phyloP scores from a whole-genome alignment of 2,888 invertebrate species.

The Troides oblongomaculatus region DNA sequence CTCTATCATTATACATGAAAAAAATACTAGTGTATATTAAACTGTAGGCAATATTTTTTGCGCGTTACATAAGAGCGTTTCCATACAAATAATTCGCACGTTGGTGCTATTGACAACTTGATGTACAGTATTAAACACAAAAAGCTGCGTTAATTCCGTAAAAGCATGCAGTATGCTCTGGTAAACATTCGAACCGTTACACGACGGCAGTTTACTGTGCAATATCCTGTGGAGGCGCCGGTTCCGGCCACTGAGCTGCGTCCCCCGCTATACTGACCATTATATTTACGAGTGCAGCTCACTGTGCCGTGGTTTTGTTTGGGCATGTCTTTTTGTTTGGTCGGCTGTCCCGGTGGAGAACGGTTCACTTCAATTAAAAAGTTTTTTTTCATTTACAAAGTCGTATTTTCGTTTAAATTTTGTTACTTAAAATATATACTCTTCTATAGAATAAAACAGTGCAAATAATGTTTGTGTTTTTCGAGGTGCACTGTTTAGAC shows the following conservation, averaged over 20 bases:
- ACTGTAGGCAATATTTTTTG: not conserved
- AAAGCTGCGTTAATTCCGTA: slow-evolving; percentile 27
- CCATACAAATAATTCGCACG: not conserved
- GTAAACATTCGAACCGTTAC: slow-evolving; percentile 37
- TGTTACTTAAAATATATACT: not conserved
- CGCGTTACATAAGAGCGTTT: not conserved
- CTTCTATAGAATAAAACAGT: too few relatives aligned
- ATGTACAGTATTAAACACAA: slow-evolving; percentile 19
- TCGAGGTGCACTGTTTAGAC: too few relatives aligned
- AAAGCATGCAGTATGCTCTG: slow-evolving; percentile 31
- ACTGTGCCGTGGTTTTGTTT: slow-evolving; percentile 33
- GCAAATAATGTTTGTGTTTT: too few relatives aligned
- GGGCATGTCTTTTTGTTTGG: slow-evolving; percentile 20
- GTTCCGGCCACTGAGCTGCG: slow-evolving; percentile 50
- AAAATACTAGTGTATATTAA: too few relatives aligned
- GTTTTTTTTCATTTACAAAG: slow-evolving; percentile 5
- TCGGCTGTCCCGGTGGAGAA: slow-evolving; percentile 14
- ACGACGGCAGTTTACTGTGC: slow-evolving; percentile 54
- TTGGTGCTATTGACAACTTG: slow-evolving; percentile 5
- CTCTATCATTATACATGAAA: too few relatives aligned
- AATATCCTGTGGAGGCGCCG: slow-evolving; percentile 61
- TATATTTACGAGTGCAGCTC: slow-evolving; percentile 40
- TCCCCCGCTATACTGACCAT: slow-evolving; percentile 41
- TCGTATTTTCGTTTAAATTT: not conserved
- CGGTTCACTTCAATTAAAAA: slow-evolving; percentile 12